phyloP scores from a whole-genome alignment of 2,888 invertebrate genomes.

The Drosophila ezoana region DNA sequence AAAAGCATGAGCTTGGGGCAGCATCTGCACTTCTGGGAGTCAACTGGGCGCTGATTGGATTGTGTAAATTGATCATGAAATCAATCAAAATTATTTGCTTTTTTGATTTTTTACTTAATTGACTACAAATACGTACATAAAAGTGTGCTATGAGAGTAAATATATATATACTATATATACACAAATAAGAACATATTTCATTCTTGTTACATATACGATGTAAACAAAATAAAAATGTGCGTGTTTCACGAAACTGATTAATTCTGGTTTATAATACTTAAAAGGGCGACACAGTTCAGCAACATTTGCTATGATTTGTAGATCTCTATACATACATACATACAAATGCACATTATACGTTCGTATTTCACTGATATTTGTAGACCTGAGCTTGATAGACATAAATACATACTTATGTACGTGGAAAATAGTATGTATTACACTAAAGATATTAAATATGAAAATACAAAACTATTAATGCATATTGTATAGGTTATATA shows the following conservation, averaged over 20 bases:
- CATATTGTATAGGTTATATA: too few species aligned
- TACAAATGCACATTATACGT: background rate
- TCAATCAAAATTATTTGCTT: constrained; percentile 58
- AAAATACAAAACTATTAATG: too few species aligned
- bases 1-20: constrained; percentile 31
- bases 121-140: constrained; percentile 15
- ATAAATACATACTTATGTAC: background rate
- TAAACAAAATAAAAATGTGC: constrained; percentile 27
- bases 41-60: constrained; percentile 48
- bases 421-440: too few species aligned
- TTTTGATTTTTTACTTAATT: constrained; percentile 43
- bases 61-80: constrained; percentile 64
- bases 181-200: background rate
- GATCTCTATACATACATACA: background rate
- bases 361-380: background rate
- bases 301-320: background rate
- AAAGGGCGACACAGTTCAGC: background rate
- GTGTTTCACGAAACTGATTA: constrained; percentile 13
- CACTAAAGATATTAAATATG: too few species aligned
- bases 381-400: background rate
- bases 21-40: constrained; percentile 22
- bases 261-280: background rate
- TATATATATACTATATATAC: constrained; percentile 1
- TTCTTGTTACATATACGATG: background rate
- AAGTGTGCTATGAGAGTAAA: background rate